These are phyloP conservation scores for Caranx melampygus DNA, from an alignment of 2,113 vertebrate genomes.

Conservation along the genomic window DNA sequence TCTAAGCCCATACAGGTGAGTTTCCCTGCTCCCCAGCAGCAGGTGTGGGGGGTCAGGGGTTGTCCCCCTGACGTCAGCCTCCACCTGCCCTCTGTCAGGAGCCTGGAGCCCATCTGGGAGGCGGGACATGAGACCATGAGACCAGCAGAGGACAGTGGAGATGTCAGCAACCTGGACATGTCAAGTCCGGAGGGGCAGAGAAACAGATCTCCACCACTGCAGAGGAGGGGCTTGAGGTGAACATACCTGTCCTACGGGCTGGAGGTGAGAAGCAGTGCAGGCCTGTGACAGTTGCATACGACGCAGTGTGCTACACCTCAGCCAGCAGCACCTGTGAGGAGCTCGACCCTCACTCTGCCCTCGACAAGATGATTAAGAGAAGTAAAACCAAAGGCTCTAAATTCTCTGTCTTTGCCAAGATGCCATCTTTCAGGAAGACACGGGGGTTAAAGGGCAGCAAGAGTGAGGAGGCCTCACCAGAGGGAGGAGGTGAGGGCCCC, in stretches of 20 bases:
- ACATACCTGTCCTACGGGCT: constrained; percentile 24
- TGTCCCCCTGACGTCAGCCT: constrained; percentile 47
- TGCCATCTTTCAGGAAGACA: constrained; percentile 82
- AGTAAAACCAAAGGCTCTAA: constrained; percentile 72
- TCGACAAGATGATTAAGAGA: constrained; percentile 73
- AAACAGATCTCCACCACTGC: constrained; percentile 2
- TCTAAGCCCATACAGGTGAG: constrained; percentile 1
- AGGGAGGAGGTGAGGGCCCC: constrained; percentile 29
- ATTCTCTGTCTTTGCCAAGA: constrained; percentile 84
- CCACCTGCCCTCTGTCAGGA: constrained; percentile 45
- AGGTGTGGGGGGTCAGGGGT: constrained; percentile 3
- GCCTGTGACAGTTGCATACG: constrained; percentile 65
- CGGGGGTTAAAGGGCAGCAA: constrained; percentile 57
- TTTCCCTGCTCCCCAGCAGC: constrained; percentile 20
- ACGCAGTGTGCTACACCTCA: constrained; percentile 52
- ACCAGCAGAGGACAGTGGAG: constrained; percentile 23
- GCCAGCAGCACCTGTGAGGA: constrained; percentile 77
- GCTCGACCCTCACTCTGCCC: constrained; percentile 55
- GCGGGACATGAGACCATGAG: constrained; percentile 25
- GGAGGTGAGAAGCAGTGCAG: constrained; percentile 23
- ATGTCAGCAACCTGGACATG: constrained; percentile 7
- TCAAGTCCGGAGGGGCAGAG: constrained; percentile 6
- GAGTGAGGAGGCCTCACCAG: constrained; percentile 44
- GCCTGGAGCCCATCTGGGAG: constrained; percentile 74
- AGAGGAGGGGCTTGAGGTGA: constrained; percentile 44